These are phyloP conservation scores for Ennomos quercinarius DNA, from an alignment of 2,888 invertebrate genomes.

Conservation along the genomic window DNA sequence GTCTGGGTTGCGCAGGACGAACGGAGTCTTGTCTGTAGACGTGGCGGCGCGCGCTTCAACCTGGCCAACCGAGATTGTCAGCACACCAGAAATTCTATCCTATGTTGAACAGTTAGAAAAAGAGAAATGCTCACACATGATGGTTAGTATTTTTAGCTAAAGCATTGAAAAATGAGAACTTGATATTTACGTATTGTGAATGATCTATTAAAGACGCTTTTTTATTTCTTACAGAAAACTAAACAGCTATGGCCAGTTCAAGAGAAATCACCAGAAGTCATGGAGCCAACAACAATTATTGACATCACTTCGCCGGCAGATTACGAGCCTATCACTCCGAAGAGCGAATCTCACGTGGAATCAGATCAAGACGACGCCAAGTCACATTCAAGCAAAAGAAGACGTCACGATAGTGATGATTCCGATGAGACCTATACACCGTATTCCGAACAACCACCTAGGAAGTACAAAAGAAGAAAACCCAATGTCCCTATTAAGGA, in stretches of 20 bases:
- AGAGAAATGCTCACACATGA: conserved; percentile 60
- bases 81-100: conserved; percentile 78
- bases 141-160: conserved; percentile 53
- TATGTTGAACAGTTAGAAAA: conserved; percentile 78
- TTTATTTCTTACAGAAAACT: conserved; percentile 54
- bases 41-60: conserved; percentile 56
- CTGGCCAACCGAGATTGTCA: conserved; percentile 65
- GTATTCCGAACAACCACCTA: conserved; percentile 59
- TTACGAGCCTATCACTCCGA: conserved; percentile 73
- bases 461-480: conserved; percentile 70
- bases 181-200: too few relatives aligned
- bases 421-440: conserved; percentile 79
- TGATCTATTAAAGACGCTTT: background rate
- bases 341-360: conserved; percentile 73
- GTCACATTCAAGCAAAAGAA: conserved; percentile 55
- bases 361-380: conserved; percentile 70
- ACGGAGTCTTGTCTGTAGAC: conserved; percentile 61
- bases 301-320: conserved; percentile 59
- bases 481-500: conserved; percentile 73
- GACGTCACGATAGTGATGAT: conserved; percentile 70
- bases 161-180: too few relatives aligned
- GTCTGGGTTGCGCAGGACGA: conserved; percentile 42
- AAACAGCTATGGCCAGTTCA: conserved; percentile 50
- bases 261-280: conserved; percentile 38
- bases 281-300: conserved; percentile 48